phyloP scores from a whole-genome alignment of 2,797 vertebrate genomes.

The Malacoctenus gilli region DNA sequence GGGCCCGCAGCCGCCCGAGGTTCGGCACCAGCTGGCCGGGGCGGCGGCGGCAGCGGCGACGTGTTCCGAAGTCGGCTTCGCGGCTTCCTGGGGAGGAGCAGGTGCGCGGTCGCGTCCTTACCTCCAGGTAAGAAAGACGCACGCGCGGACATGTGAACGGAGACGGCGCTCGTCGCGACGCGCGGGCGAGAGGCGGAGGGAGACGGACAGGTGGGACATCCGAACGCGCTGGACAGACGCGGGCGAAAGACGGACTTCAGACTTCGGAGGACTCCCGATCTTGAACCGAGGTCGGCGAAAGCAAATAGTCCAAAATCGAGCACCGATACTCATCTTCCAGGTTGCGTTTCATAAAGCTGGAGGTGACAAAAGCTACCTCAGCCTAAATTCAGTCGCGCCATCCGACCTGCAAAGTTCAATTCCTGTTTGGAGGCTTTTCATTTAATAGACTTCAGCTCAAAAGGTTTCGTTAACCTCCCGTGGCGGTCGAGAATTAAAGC shows the following conservation, averaged over 20 bases:
- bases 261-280: not conserved
- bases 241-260: not conserved
- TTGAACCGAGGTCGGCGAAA: not conserved
- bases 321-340: too few species aligned
- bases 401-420: too few species aligned
- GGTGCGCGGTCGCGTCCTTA: constrained; percentile 50
- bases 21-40: constrained; percentile 62
- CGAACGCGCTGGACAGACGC: not conserved
- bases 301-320: too few species aligned
- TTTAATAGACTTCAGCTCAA: too few species aligned
- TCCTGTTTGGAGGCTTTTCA: too few species aligned
- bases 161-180: constrained; percentile 17
- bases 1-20: constrained; percentile 40
- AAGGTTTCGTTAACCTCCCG: too few species aligned
- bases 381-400: too few species aligned
- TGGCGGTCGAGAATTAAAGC: too few species aligned
- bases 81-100: constrained; percentile 59
- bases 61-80: constrained; percentile 51
- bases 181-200: constrained; percentile 1
- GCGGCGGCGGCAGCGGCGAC: constrained; percentile 38
- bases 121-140: constrained; percentile 52
- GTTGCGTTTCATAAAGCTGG: too few species aligned
- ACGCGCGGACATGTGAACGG: constrained; percentile 25
- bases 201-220: not conserved
- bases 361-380: too few species aligned